phyloP scores from a whole-genome alignment of 2,113 vertebrate species.

The Laterallus jamaicensis region DNA sequence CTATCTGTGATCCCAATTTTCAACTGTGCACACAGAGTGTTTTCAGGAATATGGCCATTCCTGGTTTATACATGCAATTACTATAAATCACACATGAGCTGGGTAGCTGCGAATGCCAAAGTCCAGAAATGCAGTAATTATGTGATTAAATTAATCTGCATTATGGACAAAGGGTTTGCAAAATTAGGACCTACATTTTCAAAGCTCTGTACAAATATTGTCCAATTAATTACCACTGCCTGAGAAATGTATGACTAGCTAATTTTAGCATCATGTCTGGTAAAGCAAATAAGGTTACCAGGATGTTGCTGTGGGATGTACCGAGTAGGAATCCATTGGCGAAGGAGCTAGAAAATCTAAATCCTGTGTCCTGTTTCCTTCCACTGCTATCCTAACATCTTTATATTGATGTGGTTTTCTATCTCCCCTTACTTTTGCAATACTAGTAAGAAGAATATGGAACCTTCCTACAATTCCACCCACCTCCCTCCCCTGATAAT shows the following conservation, averaged over 20 bases:
- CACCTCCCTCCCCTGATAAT: background rate
- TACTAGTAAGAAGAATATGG: background rate
- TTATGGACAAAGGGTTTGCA: slow-evolving; percentile 58
- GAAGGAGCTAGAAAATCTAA: background rate
- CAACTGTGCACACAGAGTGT: background rate
- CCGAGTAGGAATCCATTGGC: background rate
- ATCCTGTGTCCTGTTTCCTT: background rate
- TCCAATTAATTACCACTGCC: slow-evolving; percentile 64
- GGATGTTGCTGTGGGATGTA: background rate
- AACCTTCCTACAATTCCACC: background rate
- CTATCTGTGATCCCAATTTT: background rate
- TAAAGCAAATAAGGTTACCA: slow-evolving; percentile 47
- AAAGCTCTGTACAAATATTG: slow-evolving; percentile 66
- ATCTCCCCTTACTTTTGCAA: background rate
- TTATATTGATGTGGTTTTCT: background rate
- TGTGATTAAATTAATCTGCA: slow-evolving; percentile 58
- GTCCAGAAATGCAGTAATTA: slow-evolving; percentile 59
- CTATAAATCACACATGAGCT: background rate
- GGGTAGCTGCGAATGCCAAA: background rate
- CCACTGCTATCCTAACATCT: background rate
- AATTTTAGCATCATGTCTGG: slow-evolving; percentile 27
- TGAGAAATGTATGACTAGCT: slow-evolving; percentile 9
- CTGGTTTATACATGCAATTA: background rate
- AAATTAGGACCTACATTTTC: slow-evolving; percentile 58
- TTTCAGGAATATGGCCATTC: background rate